Evolutionary conservation across 35 echinoderm and acorn worm species (phyloP).

Genomic region (Apostichopus parvimensis): DNA sequence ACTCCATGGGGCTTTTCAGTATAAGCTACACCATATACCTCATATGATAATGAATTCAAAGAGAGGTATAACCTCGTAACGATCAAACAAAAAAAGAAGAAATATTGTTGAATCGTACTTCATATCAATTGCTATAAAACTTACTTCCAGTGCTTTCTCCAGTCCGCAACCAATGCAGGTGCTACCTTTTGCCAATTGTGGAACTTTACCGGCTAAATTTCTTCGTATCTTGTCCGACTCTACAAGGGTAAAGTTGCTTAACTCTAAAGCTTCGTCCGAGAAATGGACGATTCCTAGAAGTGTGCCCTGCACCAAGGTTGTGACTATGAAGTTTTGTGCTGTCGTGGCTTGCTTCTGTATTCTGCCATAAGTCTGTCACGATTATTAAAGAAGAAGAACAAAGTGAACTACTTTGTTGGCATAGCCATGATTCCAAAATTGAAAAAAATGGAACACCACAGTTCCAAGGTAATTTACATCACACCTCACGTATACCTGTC

Average conservation of each 20-base stretch:
- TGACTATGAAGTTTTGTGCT: background rate
- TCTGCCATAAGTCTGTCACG: too few species aligned
- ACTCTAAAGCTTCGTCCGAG: background rate
- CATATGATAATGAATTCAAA: too few species aligned
- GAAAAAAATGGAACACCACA: too few species aligned
- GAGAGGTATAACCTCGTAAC: too few species aligned
- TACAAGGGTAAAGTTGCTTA: background rate
- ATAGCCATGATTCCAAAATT: too few species aligned
- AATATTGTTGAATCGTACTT: background rate
- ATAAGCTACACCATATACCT: too few species aligned
- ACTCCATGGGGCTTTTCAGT: too few species aligned
- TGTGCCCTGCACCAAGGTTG: background rate
- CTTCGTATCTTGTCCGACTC: background rate
- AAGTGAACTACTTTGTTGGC: too few species aligned
- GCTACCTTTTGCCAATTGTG: background rate
- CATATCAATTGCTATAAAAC: background rate
- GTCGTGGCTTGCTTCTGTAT: background rate
- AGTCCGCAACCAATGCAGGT: conserved; percentile 20
- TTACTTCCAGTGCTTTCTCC: conserved; percentile 19
- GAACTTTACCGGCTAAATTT: background rate
- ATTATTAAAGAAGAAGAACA: too few species aligned
- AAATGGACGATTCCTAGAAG: background rate
- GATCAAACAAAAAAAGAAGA: too few species aligned
- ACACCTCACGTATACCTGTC: too few species aligned
- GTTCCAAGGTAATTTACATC: too few species aligned